These are phyloP conservation scores for Emydura subglobosa DNA, from an alignment of 2,113 vertebrate species.

Conservation along the genomic window DNA sequence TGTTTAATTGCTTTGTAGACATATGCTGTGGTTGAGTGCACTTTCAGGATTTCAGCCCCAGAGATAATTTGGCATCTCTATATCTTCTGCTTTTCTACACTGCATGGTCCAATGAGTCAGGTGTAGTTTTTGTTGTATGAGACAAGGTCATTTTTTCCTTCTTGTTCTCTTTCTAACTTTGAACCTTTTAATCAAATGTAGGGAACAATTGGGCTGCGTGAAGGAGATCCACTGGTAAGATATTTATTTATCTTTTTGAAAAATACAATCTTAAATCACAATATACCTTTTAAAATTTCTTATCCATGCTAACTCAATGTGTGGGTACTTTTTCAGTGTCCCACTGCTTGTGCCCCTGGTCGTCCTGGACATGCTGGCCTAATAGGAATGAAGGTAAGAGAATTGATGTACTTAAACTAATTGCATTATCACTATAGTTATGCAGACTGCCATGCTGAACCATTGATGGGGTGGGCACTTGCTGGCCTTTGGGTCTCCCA, in stretches of 20 bases:
- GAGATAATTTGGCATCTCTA: neutral
- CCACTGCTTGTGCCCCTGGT: slow-evolving; percentile 90
- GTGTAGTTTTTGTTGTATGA: neutral
- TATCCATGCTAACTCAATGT: slow-evolving; percentile 5
- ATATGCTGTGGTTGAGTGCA: neutral
- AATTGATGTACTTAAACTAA: neutral
- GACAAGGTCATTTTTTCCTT: neutral
- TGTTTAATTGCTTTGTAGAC: neutral
- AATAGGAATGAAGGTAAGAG: slow-evolving; percentile 95
- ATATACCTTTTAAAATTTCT: neutral
- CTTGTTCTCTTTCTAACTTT: slow-evolving; percentile 41
- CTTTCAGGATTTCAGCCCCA: neutral
- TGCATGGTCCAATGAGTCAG: neutral
- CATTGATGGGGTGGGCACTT: neutral
- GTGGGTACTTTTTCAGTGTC: slow-evolving; percentile 85
- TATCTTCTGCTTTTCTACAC: neutral
- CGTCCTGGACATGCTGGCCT: slow-evolving; percentile 91
- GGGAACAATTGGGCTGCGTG: slow-evolving; percentile 83
- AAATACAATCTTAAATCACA: neutral
- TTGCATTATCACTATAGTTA: neutral
- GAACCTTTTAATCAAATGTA: slow-evolving; percentile 69
- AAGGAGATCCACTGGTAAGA: slow-evolving; percentile 84
- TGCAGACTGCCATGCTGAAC: neutral
- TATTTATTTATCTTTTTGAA: neutral
- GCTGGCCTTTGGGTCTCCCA: neutral